Evolutionary conservation across 2,888 invertebrate species (phyloP).

Genomic region (Leucophenga maculata): DNA sequence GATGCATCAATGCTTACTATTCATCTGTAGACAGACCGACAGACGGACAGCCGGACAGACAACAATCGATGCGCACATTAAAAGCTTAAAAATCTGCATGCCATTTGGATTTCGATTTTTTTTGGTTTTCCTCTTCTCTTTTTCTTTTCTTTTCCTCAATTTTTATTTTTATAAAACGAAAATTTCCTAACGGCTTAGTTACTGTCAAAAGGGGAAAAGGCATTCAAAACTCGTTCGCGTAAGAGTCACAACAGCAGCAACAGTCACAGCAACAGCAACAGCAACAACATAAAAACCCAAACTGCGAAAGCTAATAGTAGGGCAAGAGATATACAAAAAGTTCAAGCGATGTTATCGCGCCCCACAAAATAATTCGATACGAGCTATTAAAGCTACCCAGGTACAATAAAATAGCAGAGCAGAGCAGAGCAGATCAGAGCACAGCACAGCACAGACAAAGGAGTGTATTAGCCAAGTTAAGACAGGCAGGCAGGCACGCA

Average conservation of each 20-base stretch:
- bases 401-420: background rate
- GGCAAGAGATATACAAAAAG: conserved; percentile 47
- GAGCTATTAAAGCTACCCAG: conserved; percentile 4
- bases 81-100: background rate
- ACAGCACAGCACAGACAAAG: background rate
- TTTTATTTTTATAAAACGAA: no score
- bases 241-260: conserved; percentile 25
- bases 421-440: background rate
- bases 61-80: background rate
- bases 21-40: background rate
- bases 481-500: background rate
- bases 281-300: conserved; percentile 4
- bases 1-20: background rate
- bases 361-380: conserved; percentile 23
- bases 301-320: conserved; percentile 26
- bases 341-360: conserved; percentile 65
- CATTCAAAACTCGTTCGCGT: conserved; percentile 27
- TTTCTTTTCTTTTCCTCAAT: no score
- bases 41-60: background rate
- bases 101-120: conserved; percentile 1
- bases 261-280: conserved; percentile 12
- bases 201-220: conserved; percentile 2
- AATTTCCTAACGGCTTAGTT: background rate
- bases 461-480: conserved; percentile 7
- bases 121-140: no score